Conservation (phyloP, 30 jellyfish, hydroid and myxozoan genomes). For the Pseudorhiza aurosa region DNA sequence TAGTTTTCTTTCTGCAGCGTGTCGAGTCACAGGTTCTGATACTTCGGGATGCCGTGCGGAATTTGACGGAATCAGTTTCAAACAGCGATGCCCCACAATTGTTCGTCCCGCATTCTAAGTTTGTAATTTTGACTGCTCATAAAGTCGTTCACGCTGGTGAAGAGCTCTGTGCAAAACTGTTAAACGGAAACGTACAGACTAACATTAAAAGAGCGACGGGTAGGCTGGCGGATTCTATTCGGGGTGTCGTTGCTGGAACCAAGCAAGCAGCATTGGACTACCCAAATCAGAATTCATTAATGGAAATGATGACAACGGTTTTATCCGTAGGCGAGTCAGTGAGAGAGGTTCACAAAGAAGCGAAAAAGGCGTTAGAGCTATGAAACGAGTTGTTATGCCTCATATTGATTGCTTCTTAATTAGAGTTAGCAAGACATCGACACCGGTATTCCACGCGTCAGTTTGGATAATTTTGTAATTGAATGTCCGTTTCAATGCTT, state of each 20-base stretch:
- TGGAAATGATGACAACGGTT: slow-evolving; percentile 96
- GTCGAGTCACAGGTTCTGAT: slow-evolving; percentile 96
- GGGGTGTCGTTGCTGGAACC: slow-evolving; percentile 98
- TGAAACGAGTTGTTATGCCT: no score
- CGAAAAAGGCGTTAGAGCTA: slow-evolving; percentile 77
- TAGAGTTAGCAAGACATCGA: no score
- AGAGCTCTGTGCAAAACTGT: slow-evolving; percentile 74
- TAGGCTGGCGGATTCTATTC: slow-evolving; percentile 92
- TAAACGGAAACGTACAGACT: slow-evolving; percentile 44
- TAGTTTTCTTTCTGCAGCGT: slow-evolving; percentile 87
- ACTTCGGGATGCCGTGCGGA: slow-evolving; percentile 89
- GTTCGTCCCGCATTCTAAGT: slow-evolving; percentile 94
- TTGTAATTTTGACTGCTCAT: slow-evolving; percentile 95
- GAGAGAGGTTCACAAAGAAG: slow-evolving; percentile 91
- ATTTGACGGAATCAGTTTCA: slow-evolving; percentile 92
- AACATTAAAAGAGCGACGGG: slow-evolving; percentile 69
- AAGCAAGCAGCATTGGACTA: slow-evolving; percentile 95
- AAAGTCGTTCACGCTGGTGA: slow-evolving; percentile 97
- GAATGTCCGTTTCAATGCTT: not conserved
- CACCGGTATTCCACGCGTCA: no score
- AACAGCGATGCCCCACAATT: slow-evolving; percentile 90
- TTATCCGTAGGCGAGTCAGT: slow-evolving; percentile 94
- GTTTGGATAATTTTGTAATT: not conserved
- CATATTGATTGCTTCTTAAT: no score
- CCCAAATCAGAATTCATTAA: slow-evolving; percentile 82